Base-by-base conservation (phyloP, 2,797 vertebrate species). In the Rhynchotus rufescens region DNA sequence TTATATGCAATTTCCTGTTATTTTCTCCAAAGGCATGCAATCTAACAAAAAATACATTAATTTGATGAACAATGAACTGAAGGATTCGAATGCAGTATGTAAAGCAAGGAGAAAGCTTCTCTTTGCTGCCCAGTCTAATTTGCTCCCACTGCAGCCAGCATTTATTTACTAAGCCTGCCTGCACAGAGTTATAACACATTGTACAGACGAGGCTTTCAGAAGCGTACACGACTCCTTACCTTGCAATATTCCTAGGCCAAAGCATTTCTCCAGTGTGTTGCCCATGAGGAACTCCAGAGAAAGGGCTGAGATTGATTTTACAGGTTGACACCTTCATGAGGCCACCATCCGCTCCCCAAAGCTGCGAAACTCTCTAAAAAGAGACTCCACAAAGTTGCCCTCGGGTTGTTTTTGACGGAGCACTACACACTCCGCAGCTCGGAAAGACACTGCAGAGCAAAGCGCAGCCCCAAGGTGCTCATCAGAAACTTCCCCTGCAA, bases 291-390 rank as follows among this genome's bases (percentile, higher is more conserved):
- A 92, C 79, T 89, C 92, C 86, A 84, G 96, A 92, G 93, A 97
- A 97, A 81, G 96, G 93, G 67, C 93, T 96, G 45, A 94, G 94
- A 75, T 95, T 96, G 86, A 96, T 96, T 92, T 96, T 96, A 75
- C 64, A 84, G 90, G 96, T 93, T 80, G 97, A 97, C 91, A 97
- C 87, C 96, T 97, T 96, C 97, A 96, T 95, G 49, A 95, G 96
- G 94, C 87, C 86, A 96, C 85, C 44, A 82, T 97, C 49, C 49
- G 12, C 49, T 47, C 45, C 19, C 44, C 44, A 15, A 20, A 20
- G 10, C 47, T 6, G 47, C 12, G 47, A 8, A 80, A 62, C 61
- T 88, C 10, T 38, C 68, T 83, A 56, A 49, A 47, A 88, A 78
- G 28, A 86, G 51, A 45, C 71, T 80, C 16, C 32, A 71, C 76